Conservation (phyloP, 1,140 invertebrate species). For the Pseudomyrmex cubaensis region DNA sequence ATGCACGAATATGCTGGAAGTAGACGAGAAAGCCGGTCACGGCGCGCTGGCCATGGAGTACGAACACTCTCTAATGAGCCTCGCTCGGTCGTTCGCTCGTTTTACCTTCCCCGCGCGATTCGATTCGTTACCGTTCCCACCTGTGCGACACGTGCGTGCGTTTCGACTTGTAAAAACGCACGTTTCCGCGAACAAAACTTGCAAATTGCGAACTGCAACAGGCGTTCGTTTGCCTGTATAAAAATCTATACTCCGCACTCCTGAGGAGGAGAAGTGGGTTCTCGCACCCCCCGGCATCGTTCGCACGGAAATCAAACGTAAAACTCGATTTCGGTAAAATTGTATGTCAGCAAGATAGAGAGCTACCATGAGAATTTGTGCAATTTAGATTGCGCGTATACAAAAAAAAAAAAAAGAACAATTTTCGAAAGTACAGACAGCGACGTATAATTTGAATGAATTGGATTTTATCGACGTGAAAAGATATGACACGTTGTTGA, state of each 20-base stretch:
- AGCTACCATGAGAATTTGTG: too few species aligned
- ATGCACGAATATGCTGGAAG: conserved; percentile 78
- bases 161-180: not conserved
- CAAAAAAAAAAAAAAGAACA: too few species aligned
- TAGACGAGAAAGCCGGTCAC: conserved; percentile 85
- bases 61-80: conserved; percentile 85
- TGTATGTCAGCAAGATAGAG: too few species aligned
- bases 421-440: too few species aligned
- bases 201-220: conserved; percentile 13
- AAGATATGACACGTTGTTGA: not conserved
- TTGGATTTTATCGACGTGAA: too few species aligned
- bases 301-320: not conserved
- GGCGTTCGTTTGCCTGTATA: not conserved
- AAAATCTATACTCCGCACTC: conserved; percentile 12
- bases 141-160: conserved; percentile 46
- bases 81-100: conserved; percentile 79
- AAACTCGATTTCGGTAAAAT: not conserved
- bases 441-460: too few species aligned
- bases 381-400: too few species aligned
- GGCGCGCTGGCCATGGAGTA: conserved; percentile 84
- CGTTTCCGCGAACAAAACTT: conserved; percentile 32
- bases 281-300: not conserved
- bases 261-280: not conserved
- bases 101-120: conserved; percentile 76
- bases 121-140: conserved; percentile 76